These are phyloP conservation scores for Alligator sinensis DNA, from an alignment of 2,113 vertebrate species.

Conservation along the genomic window DNA sequence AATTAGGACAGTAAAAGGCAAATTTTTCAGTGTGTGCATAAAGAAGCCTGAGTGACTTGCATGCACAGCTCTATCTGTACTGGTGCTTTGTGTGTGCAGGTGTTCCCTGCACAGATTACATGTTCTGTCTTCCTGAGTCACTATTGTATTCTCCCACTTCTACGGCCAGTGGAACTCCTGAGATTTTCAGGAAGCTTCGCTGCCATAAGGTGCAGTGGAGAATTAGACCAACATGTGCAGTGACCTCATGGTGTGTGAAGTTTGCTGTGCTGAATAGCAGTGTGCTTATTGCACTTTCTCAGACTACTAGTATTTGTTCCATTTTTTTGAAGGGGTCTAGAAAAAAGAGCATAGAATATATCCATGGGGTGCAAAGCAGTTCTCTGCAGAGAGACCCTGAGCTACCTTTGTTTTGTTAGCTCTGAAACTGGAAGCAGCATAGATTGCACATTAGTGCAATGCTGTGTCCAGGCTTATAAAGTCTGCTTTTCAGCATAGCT, in stretches of 20 bases:
- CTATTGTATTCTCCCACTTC: background rate
- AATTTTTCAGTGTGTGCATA: background rate
- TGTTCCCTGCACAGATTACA: background rate
- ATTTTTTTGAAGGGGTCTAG: background rate
- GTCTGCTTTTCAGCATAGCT: too few species aligned
- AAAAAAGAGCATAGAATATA: too few species aligned
- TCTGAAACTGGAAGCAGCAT: too few species aligned
- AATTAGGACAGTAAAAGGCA: background rate
- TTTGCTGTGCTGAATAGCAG: rapidly evolving
- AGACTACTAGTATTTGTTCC: rapidly evolving
- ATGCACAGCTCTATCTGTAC: background rate
- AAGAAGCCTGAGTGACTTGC: background rate
- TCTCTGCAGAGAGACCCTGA: too few species aligned
- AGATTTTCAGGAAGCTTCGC: background rate
- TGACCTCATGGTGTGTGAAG: background rate
- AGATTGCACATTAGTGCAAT: too few species aligned
- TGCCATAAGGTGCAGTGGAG: background rate
- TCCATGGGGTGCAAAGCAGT: too few species aligned
- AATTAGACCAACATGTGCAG: background rate
- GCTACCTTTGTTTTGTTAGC: too few species aligned
- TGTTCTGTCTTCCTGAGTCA: background rate
- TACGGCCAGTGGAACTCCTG: rapidly evolving
- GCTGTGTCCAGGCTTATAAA: too few species aligned
- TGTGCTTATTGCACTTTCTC: background rate
- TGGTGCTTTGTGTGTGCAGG: background rate